phyloP scores from a whole-genome alignment of 2,797 vertebrate genomes.

The Oophaga sylvatica region DNA sequence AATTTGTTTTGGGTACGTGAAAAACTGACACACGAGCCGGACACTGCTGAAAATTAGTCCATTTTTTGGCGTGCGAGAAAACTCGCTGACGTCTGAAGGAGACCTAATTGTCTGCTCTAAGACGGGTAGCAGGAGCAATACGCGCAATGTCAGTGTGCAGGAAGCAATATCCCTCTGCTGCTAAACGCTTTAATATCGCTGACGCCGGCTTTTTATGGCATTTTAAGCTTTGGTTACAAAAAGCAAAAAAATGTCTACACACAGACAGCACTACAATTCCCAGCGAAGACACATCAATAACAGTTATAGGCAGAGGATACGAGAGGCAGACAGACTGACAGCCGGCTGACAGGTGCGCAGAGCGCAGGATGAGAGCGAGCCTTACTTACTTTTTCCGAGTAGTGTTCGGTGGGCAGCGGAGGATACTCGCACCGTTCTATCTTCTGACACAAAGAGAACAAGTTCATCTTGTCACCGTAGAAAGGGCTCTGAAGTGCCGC shows the following conservation, averaged over 20 bases:
- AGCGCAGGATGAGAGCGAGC: background rate
- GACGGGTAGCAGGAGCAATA: background rate
- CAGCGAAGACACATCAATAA: background rate
- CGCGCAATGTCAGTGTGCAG: background rate
- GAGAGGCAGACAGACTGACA: background rate
- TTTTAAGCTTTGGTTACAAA: background rate
- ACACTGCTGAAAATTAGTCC: no score
- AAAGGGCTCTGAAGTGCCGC: slow-evolving; percentile 87
- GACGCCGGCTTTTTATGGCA: background rate
- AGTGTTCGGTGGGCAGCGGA: slow-evolving; percentile 82
- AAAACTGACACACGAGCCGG: no score
- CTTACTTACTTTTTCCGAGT: slow-evolving; percentile 82
- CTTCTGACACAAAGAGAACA: slow-evolving; percentile 86
- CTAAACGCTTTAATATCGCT: background rate
- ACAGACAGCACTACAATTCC: background rate
- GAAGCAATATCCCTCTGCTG: background rate
- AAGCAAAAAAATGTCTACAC: background rate
- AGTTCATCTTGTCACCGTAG: slow-evolving; percentile 89
- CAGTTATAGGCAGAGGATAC: background rate
- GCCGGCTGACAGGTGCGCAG: background rate
- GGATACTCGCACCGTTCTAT: slow-evolving; percentile 88
- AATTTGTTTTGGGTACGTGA: no score
- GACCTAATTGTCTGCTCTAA: background rate
- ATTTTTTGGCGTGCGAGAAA: no score
- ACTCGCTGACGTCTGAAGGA: no score